Evolutionary conservation across 30 jellyfish, hydroid and myxozoan species (phyloP), one percentile per base, ranked within the genome.

Genomic region (Sanderia malayensis): DNA sequence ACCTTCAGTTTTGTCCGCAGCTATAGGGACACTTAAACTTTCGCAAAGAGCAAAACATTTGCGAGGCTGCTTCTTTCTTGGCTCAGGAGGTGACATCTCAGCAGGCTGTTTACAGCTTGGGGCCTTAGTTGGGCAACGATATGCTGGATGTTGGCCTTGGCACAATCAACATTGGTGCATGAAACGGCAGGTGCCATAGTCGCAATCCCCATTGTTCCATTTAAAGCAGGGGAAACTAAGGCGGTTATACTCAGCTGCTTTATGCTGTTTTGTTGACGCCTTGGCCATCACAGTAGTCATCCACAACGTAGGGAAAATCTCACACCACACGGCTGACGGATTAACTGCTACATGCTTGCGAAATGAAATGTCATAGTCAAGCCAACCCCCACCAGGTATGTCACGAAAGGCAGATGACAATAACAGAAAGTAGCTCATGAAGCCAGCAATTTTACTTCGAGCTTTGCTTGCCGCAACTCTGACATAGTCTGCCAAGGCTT

Each of bases 1-100:
- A 9, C 93, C 92, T 37, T 25, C 87, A 4, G 93, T 76, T 66
- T 85, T 85, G 24, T 53, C 61, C 1, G 64, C 87, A 46, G 84
- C 85, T 6, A 85, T 76, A 1, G 86, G 74, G 9, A 85, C 67
- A 19, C 96, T 87, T 29, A 85, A 61, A 0, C 49, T 77, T 0
- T 62, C 58, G 29, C 95, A 83, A 18, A 79, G 17, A 23, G 25
- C 61, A 25, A 62, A 66, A 37, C n/a, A n/a, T n/a, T n/a, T n/a
- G n/a, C n/a, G n/a, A n/a, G n/a, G n/a, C n/a, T n/a, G n/a, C n/a
- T n/a, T n/a, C n/a, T n/a, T n/a, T n/a, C n/a, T n/a, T n/a, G n/a
- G n/a, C n/a, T 59, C 22, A 22, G 71, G 13, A 45, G 71, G 86
- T 66, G 71, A 19, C 71, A 19, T 4, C 22, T 11, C 10, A 25